Conservation (phyloP, 2,888 invertebrate genomes). For the Pterobdella sp. region DNA sequence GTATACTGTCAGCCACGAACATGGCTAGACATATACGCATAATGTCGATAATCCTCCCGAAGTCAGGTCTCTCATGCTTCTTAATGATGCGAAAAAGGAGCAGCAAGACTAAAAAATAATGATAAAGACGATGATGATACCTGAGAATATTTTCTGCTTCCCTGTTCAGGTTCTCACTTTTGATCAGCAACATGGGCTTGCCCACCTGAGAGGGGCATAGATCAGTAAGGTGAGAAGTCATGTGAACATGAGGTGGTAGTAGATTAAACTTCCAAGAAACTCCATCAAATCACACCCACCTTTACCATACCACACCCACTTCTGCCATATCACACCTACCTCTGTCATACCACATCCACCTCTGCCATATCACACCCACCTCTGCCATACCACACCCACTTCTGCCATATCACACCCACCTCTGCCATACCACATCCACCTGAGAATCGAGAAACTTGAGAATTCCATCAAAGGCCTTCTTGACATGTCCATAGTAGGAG, state of each 20-base stretch:
- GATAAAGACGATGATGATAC: no score
- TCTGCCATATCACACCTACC: not conserved
- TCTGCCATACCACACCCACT: not conserved
- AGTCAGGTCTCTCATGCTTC: no score
- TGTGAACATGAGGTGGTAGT: not conserved
- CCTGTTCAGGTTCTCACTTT: conserved; percentile 88
- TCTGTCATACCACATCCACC: not conserved
- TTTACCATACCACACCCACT: not conserved
- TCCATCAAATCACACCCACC: not conserved
- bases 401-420: not conserved
- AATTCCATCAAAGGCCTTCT: conserved; percentile 90
- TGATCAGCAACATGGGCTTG: conserved; percentile 90
- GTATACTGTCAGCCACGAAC: no score
- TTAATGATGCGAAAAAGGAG: no score
- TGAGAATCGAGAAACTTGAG: conserved; percentile 85
- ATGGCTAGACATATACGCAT: no score
- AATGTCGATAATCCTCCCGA: no score
- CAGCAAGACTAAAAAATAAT: no score
- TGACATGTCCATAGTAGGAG: conserved; percentile 87
- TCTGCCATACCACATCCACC: conserved; percentile 28
- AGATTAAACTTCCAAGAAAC: not conserved
- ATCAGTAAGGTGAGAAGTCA: not conserved
- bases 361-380: not conserved
- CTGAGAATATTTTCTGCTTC: conserved; percentile 54
- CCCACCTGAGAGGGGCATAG: conserved; percentile 59